A percentile compares a stretch with the other conserved stretches of the same genome.
phyloP scores from a whole-genome alignment of 1,140 invertebrate genomes.

The Saxidomus purpurata region DNA sequence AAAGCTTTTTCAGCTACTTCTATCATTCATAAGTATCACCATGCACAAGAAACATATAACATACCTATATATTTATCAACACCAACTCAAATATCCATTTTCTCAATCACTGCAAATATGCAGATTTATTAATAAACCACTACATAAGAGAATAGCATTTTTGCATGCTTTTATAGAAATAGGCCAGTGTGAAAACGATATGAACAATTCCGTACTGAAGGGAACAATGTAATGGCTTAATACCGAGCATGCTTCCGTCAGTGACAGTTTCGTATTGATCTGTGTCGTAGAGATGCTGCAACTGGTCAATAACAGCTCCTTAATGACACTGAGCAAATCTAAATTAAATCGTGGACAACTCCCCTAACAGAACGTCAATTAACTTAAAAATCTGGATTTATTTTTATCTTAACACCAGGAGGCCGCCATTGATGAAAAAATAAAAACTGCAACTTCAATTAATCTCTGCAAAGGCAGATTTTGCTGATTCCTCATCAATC shows the following conservation, averaged over 20 bases:
- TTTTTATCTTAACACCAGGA: too few relatives aligned
- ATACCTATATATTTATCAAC: too few relatives aligned
- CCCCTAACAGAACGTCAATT: neutral
- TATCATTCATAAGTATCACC: too few relatives aligned
- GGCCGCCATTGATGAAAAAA: too few relatives aligned
- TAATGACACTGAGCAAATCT: slow-evolving; percentile 60
- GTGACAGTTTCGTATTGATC: slow-evolving; percentile 62
- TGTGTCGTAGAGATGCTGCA: slow-evolving; percentile 46
- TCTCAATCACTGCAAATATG: too few relatives aligned
- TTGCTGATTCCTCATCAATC: too few relatives aligned
- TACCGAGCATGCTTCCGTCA: slow-evolving; percentile 25
- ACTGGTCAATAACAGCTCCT: slow-evolving; percentile 61
- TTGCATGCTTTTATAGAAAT: neutral
- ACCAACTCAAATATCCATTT: too few relatives aligned
- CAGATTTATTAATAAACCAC: too few relatives aligned
- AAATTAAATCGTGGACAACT: slow-evolving; percentile 34
- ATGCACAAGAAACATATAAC: too few relatives aligned
- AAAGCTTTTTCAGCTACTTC: too few relatives aligned
- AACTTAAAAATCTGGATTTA: neutral
- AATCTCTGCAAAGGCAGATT: too few relatives aligned
- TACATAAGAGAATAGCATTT: neutral
- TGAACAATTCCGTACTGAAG: slow-evolving; percentile 14
- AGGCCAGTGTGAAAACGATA: slow-evolving; percentile 16
- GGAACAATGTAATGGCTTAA: slow-evolving; percentile 33
- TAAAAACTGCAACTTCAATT: too few relatives aligned